A percentile compares a stretch with the other conserved stretches of the same genome.
phyloP scores from a whole-genome alignment of 2,113 vertebrate species.

The Stegastes partitus region DNA sequence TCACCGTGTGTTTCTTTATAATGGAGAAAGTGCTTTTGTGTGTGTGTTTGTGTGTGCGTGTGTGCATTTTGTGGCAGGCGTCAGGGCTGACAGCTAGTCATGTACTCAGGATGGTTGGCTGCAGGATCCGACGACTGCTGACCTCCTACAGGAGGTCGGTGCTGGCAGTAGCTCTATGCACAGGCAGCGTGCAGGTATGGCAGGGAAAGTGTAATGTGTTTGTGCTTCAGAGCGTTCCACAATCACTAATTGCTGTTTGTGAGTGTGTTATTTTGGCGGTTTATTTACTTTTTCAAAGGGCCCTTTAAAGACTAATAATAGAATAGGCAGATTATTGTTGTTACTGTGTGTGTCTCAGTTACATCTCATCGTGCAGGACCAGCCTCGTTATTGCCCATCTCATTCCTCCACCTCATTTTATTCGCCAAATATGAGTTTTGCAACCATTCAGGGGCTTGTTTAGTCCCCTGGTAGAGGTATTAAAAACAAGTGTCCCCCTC shows the following conservation, averaged over 20 bases:
- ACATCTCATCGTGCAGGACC: neutral
- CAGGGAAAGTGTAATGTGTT: conserved; percentile 34
- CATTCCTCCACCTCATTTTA: conserved; percentile 9
- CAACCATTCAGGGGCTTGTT: neutral
- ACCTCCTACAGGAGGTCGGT: conserved; percentile 58
- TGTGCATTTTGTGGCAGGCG: conserved; percentile 67
- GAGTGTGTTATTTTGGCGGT: neutral
- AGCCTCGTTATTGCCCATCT: neutral
- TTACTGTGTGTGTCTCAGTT: conserved; percentile 1
- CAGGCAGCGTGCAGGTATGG: conserved; percentile 75
- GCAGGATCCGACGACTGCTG: conserved; percentile 67
- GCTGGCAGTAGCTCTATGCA: conserved; percentile 73
- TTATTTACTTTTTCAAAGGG: neutral
- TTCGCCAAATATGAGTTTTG: conserved; percentile 2
- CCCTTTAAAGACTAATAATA: neutral
- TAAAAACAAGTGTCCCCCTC: conserved; percentile 5
- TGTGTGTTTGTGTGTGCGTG: conserved; percentile 21
- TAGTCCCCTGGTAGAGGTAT: neutral
- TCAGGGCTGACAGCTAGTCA: conserved; percentile 71
- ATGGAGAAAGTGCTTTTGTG: conserved; percentile 20
- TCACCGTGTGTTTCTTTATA: conserved; percentile 2
- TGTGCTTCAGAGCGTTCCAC: conserved; percentile 18
- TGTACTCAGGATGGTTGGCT: conserved; percentile 69
- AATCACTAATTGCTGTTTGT: neutral
- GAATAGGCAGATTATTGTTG: neutral